Base-by-base conservation (phyloP, 2,113 vertebrate species). In the Chionomys nivalis region DNA sequence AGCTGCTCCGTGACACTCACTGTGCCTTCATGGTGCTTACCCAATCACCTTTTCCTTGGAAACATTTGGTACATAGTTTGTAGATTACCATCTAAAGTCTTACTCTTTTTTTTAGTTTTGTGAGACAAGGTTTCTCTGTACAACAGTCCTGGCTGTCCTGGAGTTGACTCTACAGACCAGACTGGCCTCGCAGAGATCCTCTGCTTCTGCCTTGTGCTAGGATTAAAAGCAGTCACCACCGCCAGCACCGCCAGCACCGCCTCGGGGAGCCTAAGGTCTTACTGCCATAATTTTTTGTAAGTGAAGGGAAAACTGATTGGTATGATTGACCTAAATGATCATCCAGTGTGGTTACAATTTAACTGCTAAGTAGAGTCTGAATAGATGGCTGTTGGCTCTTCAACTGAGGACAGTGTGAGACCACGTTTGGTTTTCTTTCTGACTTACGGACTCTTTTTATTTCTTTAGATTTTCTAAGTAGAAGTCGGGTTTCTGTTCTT, bases 341-440 rank as follows among this genome's bases (percentile, higher is more conserved):
- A 91, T 90, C 63, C 44, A 75, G 16, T 76, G 70, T 8, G 73
- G 17, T 24, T 90, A 12, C 44, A 28, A 77, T 92, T 47, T 92
- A 79, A 72, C 68, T 87, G 49, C 19, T 47, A 93, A 89, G 86
- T 87, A 87, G 68, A 95, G 10, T 82, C 13, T 49, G 49, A 72
- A 33, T 63, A 70, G 31, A 31, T 61, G 26, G 83, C 44, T 93
- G 42, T 88, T 65, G 79, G 73, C 90, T 78, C 52, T 85, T 93
- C 58, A 47, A 55, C 8, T 6, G 52, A 91, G 95, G 47, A n/a
- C 49, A 44, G 39, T 90, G 23, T 79, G 55, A 79, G 31, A 78
- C 65, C 55, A 68, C 66, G 55, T 87, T 93, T 92, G 49, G n/a
- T 77, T 87, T 94, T 81, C 75, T 90, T 96, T 91, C 52, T 77